Base-by-base conservation (phyloP, 2,888 invertebrate genomes). In the Philonicus albiceps region DNA sequence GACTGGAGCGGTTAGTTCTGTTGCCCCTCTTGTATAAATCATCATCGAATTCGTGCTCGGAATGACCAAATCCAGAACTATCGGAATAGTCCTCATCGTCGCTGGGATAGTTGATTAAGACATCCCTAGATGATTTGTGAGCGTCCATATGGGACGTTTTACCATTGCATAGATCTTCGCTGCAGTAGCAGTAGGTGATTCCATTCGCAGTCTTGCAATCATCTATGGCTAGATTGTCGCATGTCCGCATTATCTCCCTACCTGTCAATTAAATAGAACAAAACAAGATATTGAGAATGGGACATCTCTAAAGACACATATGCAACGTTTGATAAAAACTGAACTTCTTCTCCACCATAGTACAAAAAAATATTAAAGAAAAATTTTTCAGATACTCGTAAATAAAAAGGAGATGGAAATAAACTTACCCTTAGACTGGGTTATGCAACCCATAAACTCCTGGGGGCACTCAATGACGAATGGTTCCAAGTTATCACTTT, bases 151-250 rank as follows among this genome's bases (percentile, higher is more conserved):
- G 88, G 11, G 87, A 86, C 27, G 85, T 73, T 30, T 80, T 81
- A 5, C 86, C 85, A 88, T 89, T 89, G 84, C 89, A 89, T 43
- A 89, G 84, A 87, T 88, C 86, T 27, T 74, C 75, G 84, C 85
- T 87, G 87, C 89, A 89, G 72, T 88, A 88, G 84, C 89, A 89
- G 74, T 88, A 88, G 13, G 86, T 87, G 31, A 88, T 86, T 49
- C 88, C 88, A 81, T 89, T 88, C 40, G 88, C 89, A 40, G 88
- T 88, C 86, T 88, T 85, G 84, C 89, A 89, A 86, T 88, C 89
- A 64, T 88, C 87, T 22, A 89, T 86, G n/a, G 88, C 87, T 13
- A 87, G 34, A 27, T 83, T 85, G 27, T 88, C 88, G 74, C 89
- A 89, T 19, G 89, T 88, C 31, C 89, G 86, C 55, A 86, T 88